Conservation (phyloP, 1,140 invertebrate species). For the Tetraneura akinire region DNA sequence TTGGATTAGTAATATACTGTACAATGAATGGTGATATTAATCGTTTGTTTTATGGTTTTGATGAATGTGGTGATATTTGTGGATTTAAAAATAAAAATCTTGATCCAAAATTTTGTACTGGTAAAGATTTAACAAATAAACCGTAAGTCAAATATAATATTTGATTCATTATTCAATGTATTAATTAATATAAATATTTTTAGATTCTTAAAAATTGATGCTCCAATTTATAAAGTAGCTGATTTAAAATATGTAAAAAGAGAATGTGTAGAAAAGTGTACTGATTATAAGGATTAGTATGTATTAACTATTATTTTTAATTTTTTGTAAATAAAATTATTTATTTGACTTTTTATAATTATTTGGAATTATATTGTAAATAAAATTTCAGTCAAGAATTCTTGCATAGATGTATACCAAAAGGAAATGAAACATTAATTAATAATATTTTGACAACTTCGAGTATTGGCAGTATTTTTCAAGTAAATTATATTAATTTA, state of each 20-base stretch:
- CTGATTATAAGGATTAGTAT: conserved; percentile 60
- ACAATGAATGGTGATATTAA: conserved; percentile 60
- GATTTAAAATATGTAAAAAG: conserved; percentile 57
- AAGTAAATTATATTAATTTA: conserved; percentile 59
- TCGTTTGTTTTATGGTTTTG: conserved; percentile 68
- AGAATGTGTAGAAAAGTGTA: conserved; percentile 62
- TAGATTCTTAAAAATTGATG: conserved; percentile 51
- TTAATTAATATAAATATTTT: neutral
- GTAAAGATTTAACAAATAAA: conserved; percentile 60
- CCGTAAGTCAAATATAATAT: conserved; percentile 59
- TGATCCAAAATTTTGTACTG: conserved; percentile 58
- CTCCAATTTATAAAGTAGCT: conserved; percentile 57
- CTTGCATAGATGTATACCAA: conserved; percentile 64
- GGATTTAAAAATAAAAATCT: conserved; percentile 62
- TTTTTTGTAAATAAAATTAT: neutral
- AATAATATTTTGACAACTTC: conserved; percentile 60
- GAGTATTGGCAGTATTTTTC: conserved; percentile 64
- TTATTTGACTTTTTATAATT: conserved; percentile 1
- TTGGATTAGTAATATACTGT: conserved; percentile 12
- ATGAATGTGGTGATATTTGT: conserved; percentile 71
- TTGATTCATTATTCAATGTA: conserved; percentile 4
- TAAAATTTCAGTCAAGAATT: conserved; percentile 60
- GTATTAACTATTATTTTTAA: conserved; percentile 37
- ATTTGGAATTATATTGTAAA: conserved; percentile 45
- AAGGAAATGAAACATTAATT: conserved; percentile 58